Evolutionary conservation across 2,113 vertebrate species (phyloP), one percentile per base, ranked within the genome.

Genomic region (Zosterops lateralis): DNA sequence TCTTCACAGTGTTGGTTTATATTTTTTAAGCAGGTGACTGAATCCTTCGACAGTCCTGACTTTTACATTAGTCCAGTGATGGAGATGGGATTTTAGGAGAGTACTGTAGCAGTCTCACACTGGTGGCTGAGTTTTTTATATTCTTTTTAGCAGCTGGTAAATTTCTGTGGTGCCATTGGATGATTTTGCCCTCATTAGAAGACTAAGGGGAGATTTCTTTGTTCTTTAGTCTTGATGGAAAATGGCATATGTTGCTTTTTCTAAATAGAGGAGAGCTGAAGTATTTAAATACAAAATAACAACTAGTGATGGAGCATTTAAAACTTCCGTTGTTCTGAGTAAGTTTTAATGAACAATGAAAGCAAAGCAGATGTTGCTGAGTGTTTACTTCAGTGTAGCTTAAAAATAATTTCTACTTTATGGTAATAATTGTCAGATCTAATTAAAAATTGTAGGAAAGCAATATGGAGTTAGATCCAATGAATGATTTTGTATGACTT

Each of bases 341-440:
- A 92, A 91, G 85, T 96, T 93, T 91, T 72, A 61, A 45, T 89
- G 71, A 95, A 87, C 44, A 50, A 9, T 94, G 74, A 65, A 92
- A 93, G 50, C 77, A 96, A 95, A 91, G 58, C 93, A 97, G 90
- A 95, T 96, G 92, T 96, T 96, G 42, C 66, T 64, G 44, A 87
- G 17, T 96, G 92, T 90, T 95, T 95, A 87, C 86, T 96, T 97
- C 85, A 93, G 68, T 40, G 72, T 64, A 88, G 57, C 95, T 95
- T 91, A 93, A 93, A 94, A 93, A 94, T 86, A 88, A 47, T 92
- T 92, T 82, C 31, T 82, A n/a, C 29, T 96, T 95, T 77, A 51
- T 66, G 93, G 56, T 95, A 79, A 34, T 97, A 75, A 91, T 94
- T 97, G 93, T 97, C 94, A 92, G 31, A 75, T 92, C 62, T 89